phyloP scores from a whole-genome alignment of 1,140 invertebrate genomes.

The Paraescarpia echinospica region DNA sequence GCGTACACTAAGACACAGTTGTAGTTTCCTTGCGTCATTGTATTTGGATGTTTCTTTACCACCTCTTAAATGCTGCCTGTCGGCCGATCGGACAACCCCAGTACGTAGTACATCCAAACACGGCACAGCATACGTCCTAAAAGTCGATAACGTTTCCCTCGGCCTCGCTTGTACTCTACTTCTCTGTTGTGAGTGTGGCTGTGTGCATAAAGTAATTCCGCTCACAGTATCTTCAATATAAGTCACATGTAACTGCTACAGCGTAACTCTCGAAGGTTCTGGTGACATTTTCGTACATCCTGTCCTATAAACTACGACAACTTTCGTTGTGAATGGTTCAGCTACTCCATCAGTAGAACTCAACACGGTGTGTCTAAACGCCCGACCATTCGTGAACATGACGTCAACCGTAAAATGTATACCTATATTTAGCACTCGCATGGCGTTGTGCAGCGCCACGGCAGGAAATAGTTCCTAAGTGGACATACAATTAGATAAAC shows the following conservation, averaged over 20 bases:
- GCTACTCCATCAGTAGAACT: background rate
- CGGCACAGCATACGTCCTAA: background rate
- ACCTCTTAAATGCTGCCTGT: background rate
- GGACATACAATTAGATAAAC: too few species aligned
- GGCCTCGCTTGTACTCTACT: too few species aligned
- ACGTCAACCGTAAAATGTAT: too few species aligned
- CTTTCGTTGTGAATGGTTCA: background rate
- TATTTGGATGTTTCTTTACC: background rate
- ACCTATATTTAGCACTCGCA: too few species aligned
- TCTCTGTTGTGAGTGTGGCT: background rate
- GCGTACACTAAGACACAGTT: background rate
- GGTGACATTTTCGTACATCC: background rate
- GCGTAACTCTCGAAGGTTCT: background rate
- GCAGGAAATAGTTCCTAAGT: too few species aligned
- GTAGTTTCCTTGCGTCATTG: background rate
- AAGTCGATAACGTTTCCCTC: background rate
- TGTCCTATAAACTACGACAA: too few species aligned
- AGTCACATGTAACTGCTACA: background rate
- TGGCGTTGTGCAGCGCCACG: too few species aligned
- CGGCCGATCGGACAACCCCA: background rate
- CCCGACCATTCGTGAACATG: too few species aligned
- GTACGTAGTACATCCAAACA: background rate
- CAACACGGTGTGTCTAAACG: background rate
- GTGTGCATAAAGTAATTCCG: background rate
- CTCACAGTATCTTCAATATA: background rate